Percentiles rank a stretch among this genome's conserved stretches.
These are phyloP conservation scores for Conomelus anceps DNA, from an alignment of 2,888 invertebrate species.

Conservation along the genomic window DNA sequence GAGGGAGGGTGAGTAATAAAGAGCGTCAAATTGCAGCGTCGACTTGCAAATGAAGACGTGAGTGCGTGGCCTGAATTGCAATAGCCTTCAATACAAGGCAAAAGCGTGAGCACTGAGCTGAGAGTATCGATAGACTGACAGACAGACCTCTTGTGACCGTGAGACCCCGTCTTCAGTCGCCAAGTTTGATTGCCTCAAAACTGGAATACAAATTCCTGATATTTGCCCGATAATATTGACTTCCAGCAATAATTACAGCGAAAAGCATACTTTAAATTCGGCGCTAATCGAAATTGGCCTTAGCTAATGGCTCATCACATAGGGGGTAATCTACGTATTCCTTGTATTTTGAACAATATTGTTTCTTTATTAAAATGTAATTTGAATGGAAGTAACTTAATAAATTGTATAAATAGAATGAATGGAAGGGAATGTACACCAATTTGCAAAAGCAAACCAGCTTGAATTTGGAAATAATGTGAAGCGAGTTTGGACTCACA, in stretches of 20 bases:
- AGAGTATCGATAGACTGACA: too few species aligned
- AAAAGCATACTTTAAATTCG: not conserved
- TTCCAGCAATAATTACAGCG: not conserved
- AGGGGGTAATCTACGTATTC: too few species aligned
- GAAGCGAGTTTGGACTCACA: too few species aligned
- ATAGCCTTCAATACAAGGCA: not conserved
- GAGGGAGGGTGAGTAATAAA: not conserved
- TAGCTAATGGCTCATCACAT: too few species aligned
- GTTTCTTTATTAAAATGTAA: not conserved
- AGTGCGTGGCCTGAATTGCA: not conserved
- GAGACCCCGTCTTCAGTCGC: not conserved
- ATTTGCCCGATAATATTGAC: not conserved
- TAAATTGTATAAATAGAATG: too few species aligned
- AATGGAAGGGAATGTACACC: too few species aligned
- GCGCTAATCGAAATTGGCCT: not conserved
- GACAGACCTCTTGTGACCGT: too few species aligned
- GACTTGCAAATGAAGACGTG: constrained; percentile 14
- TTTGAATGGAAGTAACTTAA: too few species aligned
- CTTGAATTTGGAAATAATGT: too few species aligned
- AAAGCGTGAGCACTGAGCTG: too few species aligned
- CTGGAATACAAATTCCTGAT: not conserved
- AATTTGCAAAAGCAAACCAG: too few species aligned
- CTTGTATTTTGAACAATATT: not conserved
- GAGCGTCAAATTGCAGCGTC: constrained; percentile 2
- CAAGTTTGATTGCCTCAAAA: not conserved